Evolutionary conservation across 2,797 vertebrate genomes (phyloP), one percentile per base, ranked within the genome.

Genomic region (Harpagifer antarcticus): DNA sequence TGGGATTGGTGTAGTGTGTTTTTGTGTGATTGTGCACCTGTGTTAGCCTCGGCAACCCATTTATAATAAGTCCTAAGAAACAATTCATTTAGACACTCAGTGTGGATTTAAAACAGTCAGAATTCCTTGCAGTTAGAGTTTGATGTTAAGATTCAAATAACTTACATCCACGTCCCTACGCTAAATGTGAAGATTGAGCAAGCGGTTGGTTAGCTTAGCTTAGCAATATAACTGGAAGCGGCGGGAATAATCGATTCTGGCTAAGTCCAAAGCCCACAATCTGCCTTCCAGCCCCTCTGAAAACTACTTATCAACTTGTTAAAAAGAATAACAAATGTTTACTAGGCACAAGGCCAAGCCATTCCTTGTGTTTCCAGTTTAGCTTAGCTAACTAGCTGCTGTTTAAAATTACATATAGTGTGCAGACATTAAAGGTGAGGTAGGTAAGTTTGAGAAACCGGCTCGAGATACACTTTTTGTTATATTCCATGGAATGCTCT

Each of bases 1-100:
- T 68, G 62, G 48, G 63, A 59, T 49, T 52, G 44, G 64, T 61
- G 63, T 19, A 14, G 19, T 55, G 53, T 80, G 47, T 74, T 47
- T 69, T 12, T 69, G n/a, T 63, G 31, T 76, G 49, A 14, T 50
- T 72, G 27, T 63, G 31, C 5, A 57, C 67, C 9, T 53, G 15
- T 71, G 45, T 57, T 2, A 15, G 11, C 17, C 43, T 16, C 19
- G 15, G 12, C 3, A 43, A n/a, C 33, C 14, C 23, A 12, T 45
- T 62, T 20, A 1, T 10, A 60, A 66, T 58, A 3, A 1, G 14
- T 61, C 19, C 2, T 10, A 49, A 14, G 7, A 48, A 47, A 55
- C 16, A 12, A 11, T 55, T 55, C 0, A 55, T 33, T 68, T 0
- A 76, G 10, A 31, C 33, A 4, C 1, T n/a, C 8, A 45, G 9